phyloP scores from a whole-genome alignment of 2,888 invertebrate species.

The Zaprionus lineosus region DNA sequence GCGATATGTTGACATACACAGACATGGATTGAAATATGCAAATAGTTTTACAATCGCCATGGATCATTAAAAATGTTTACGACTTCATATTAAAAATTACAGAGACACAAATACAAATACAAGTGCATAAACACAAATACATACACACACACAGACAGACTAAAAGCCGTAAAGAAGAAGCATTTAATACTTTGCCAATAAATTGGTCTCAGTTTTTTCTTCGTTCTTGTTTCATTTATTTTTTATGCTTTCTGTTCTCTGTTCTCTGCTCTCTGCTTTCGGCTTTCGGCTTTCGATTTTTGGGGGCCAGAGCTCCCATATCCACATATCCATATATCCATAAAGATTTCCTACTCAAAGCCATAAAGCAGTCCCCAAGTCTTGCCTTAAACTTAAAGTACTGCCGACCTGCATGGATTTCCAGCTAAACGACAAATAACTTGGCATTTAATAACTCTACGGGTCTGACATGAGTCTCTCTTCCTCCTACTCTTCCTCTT shows the following conservation, averaged over 20 bases:
- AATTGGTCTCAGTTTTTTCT: constrained; percentile 57
- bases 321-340: constrained; percentile 41
- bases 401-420: constrained; percentile 61
- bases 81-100: constrained; percentile 67
- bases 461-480: constrained; percentile 27
- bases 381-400: constrained; percentile 67
- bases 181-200: constrained; percentile 68
- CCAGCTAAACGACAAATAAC: constrained; percentile 79
- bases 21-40: constrained; percentile 52
- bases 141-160: constrained; percentile 21
- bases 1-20: not conserved
- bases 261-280: not conserved
- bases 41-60: constrained; percentile 54
- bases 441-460: constrained; percentile 76
- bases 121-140: not conserved
- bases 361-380: constrained; percentile 66
- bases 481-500: too few species aligned
- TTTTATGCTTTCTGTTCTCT: not conserved
- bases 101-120: too few species aligned
- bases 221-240: not conserved
- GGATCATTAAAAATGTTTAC: constrained; percentile 69
- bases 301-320: constrained; percentile 17
- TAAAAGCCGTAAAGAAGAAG: constrained; percentile 42
- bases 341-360: constrained; percentile 75
- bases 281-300: not conserved